Percentiles rank a stretch among this genome's conserved stretches.
phyloP scores from a whole-genome alignment of 2,113 vertebrate species.

The Coryphaenoides rupestris region DNA sequence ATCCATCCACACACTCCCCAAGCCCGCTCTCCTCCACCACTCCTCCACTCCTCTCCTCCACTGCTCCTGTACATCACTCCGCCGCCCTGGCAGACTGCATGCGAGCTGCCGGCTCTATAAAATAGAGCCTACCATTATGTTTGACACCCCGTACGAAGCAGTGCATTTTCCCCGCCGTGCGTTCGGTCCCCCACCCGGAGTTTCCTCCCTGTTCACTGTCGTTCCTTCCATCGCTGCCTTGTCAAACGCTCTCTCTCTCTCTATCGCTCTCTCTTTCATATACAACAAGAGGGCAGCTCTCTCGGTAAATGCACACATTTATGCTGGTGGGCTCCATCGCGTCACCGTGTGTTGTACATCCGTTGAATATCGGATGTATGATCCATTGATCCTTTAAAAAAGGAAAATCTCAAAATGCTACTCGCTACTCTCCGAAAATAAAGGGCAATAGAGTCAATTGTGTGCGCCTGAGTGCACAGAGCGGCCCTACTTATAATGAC shows the following conservation, averaged over 20 bases:
- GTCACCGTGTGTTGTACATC: too few relatives aligned
- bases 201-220: background rate
- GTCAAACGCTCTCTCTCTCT: background rate
- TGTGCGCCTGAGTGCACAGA: slow-evolving; percentile 47
- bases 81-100: slow-evolving; percentile 30
- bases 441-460: slow-evolving; percentile 48
- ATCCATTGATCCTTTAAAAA: too few relatives aligned
- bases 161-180: slow-evolving; percentile 7
- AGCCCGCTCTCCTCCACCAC: slow-evolving; percentile 52
- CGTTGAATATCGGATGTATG: too few relatives aligned
- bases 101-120: slow-evolving; percentile 3
- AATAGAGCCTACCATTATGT: slow-evolving; percentile 6
- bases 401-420: too few relatives aligned
- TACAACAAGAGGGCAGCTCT: background rate
- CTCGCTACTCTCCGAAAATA: background rate
- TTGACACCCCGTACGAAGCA: slow-evolving; percentile 31
- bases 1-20: slow-evolving; percentile 57
- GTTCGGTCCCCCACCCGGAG: slow-evolving; percentile 5
- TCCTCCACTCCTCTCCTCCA: too few relatives aligned
- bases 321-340: too few relatives aligned
- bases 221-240: background rate
- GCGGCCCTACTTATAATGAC: slow-evolving; percentile 50
- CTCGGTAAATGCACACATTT: background rate
- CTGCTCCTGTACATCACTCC: slow-evolving; percentile 24
- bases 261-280: background rate